Percentiles rank a stretch among this genome's conserved stretches.
phyloP scores from a whole-genome alignment of 2,113 vertebrate species.

The Cyphomyrus plagiostoma region DNA sequence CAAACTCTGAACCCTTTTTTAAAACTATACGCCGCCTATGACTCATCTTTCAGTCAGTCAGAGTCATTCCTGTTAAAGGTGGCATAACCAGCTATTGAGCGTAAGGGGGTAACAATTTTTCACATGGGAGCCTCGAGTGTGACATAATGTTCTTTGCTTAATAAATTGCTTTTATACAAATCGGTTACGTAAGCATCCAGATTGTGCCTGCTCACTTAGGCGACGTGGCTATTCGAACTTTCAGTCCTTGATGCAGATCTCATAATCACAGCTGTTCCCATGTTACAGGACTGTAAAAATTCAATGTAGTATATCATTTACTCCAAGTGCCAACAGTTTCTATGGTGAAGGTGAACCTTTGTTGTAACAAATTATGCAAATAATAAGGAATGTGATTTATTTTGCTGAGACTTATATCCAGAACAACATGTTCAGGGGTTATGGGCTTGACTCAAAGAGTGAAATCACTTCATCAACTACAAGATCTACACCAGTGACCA shows the following conservation, averaged over 20 bases:
- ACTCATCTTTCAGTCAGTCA: not conserved
- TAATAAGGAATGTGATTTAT: not conserved
- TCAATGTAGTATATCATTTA: not conserved
- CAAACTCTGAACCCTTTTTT: not conserved
- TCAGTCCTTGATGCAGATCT: not conserved
- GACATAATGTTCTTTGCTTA: not conserved
- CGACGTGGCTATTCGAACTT: not conserved
- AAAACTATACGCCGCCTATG: not conserved
- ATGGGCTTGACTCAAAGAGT: not conserved
- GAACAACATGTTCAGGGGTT: not conserved
- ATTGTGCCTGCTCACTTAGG: not conserved
- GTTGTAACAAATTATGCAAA: not conserved
- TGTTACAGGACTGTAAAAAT: not conserved
- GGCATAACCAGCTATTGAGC: not conserved
- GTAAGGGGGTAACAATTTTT: not conserved
- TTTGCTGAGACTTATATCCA: not conserved
- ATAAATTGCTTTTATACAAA: constrained; percentile 1
- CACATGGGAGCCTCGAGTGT: not conserved
- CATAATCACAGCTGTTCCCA: not conserved
- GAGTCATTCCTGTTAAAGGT: not conserved
- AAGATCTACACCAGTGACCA: not conserved
- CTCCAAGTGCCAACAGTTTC: not conserved
- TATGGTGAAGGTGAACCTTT: not conserved
- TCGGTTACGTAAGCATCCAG: not conserved
- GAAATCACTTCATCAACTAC: not conserved